Percentiles rank a stretch among this genome's conserved stretches.
phyloP scores from a whole-genome alignment of 2,888 invertebrate species.

The Mimachlamys varia region DNA sequence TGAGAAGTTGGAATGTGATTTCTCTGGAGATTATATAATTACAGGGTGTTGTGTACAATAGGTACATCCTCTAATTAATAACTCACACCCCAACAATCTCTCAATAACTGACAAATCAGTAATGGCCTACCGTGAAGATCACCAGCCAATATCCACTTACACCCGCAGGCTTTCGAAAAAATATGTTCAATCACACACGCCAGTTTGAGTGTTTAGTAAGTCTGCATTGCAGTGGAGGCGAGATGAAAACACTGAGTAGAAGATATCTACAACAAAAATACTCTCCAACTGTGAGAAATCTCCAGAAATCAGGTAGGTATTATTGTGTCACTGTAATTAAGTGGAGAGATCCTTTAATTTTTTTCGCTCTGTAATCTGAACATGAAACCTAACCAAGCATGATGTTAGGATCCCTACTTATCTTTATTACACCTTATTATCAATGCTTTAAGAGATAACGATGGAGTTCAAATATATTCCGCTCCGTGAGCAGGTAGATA shows the following conservation, averaged over 20 bases:
- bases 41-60: not conserved
- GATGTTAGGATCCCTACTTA: not conserved
- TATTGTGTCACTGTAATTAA: slow-evolving; percentile 11
- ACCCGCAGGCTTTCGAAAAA: not conserved
- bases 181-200: not conserved
- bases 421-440: not conserved
- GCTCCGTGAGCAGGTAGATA: not conserved
- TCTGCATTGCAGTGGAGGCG: not conserved
- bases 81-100: not conserved
- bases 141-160: not conserved
- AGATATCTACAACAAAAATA: not conserved
- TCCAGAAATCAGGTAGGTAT: not conserved
- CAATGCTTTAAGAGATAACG: not conserved
- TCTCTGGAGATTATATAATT: not conserved
- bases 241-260: not conserved
- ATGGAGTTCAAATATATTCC: not conserved
- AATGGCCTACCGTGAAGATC: not conserved
- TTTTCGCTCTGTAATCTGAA: slow-evolving; percentile 23
- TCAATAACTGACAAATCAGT: not conserved
- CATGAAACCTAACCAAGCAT: not conserved
- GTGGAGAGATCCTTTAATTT: slow-evolving; percentile 16
- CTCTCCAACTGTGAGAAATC: slow-evolving; percentile 9
- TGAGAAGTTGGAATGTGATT: not conserved
- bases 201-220: not conserved
- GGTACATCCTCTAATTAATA: slow-evolving; percentile 30